Evolutionary conservation across 2,888 invertebrate genomes (phyloP).

Genomic region (Caenorhabditis imperialis): DNA sequence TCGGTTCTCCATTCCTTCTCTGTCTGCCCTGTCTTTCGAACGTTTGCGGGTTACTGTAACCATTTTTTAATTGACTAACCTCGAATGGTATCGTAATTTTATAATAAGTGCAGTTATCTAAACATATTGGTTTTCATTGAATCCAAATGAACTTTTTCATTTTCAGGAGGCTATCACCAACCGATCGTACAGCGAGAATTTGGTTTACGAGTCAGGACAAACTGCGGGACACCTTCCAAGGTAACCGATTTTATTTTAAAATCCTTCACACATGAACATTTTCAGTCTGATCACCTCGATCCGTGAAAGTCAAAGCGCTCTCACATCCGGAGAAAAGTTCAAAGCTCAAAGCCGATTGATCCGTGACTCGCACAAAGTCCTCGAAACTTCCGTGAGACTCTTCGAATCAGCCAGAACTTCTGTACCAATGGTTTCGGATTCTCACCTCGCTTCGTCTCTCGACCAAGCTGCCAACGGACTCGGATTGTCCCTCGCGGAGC

Average conservation of each 20-base stretch:
- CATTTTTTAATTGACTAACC: background rate
- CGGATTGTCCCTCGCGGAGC: constrained; percentile 82
- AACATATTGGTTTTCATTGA: too few relatives aligned
- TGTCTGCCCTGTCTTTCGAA: constrained; percentile 19
- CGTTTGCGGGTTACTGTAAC: constrained; percentile 5
- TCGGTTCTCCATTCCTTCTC: background rate
- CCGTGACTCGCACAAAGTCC: constrained; percentile 68
- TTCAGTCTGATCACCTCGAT: constrained; percentile 66
- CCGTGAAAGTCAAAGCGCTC: constrained; percentile 66
- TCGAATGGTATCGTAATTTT: too few relatives aligned
- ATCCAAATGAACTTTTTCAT: background rate
- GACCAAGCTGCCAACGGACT: constrained; percentile 81
- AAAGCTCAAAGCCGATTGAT: constrained; percentile 75
- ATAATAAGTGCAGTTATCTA: too few relatives aligned
- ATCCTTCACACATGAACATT: background rate
- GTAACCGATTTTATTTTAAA: constrained; percentile 20
- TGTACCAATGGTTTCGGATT: constrained; percentile 87
- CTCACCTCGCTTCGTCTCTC: constrained; percentile 68
- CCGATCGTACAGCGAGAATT: constrained; percentile 59
- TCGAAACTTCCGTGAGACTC: constrained; percentile 82
- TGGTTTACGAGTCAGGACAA: constrained; percentile 79
- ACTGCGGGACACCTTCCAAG: constrained; percentile 79
- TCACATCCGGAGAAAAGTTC: constrained; percentile 68
- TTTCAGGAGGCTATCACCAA: constrained; percentile 67
- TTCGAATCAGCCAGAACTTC: constrained; percentile 87